A percentile compares a stretch with the other conserved stretches of the same genome.
Conservation (phyloP, 2,797 vertebrate genomes). For the Geotrypetes seraphini region DNA sequence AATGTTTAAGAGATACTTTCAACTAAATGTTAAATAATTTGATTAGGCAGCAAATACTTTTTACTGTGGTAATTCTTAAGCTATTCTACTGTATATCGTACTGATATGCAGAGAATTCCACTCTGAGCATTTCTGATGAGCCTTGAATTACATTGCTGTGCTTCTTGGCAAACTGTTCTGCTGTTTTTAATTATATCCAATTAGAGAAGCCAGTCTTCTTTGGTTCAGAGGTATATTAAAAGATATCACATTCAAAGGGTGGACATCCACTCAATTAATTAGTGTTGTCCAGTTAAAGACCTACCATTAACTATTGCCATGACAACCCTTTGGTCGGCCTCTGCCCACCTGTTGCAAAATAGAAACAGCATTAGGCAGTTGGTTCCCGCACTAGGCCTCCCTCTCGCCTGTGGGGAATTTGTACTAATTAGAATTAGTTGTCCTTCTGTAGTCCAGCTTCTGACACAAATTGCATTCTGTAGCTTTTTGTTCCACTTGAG, state of each 20-base stretch:
- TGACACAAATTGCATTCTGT: slow-evolving; percentile 76
- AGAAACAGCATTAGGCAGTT: slow-evolving; percentile 34
- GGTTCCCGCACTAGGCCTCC: slow-evolving; percentile 48
- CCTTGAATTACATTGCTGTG: slow-evolving; percentile 3
- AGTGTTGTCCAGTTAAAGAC: slow-evolving; percentile 50
- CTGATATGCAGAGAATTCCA: slow-evolving; percentile 24
- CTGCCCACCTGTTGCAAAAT: slow-evolving; percentile 61
- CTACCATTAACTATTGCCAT: slow-evolving; percentile 52
- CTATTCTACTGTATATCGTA: slow-evolving; percentile 13
- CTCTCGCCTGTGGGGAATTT: slow-evolving; percentile 59
- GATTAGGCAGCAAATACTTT: slow-evolving; percentile 32
- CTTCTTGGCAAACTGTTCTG: slow-evolving; percentile 36
- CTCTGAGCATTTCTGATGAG: slow-evolving; percentile 21
- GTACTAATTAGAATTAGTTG: slow-evolving; percentile 78
- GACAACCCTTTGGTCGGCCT: slow-evolving; percentile 43
- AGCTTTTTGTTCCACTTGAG: slow-evolving; percentile 71
- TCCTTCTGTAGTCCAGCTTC: slow-evolving; percentile 65
- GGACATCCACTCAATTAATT: slow-evolving; percentile 46
- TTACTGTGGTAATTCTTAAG: slow-evolving; percentile 7
- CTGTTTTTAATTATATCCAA: slow-evolving; percentile 49
- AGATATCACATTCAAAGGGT: slow-evolving; percentile 48
- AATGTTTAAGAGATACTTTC: slow-evolving; percentile 11
- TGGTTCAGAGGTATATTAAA: slow-evolving; percentile 45
- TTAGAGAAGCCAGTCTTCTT: slow-evolving; percentile 51
- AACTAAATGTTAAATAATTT: slow-evolving; percentile 19